Evolutionary conservation across 30 jellyfish, hydroid and myxozoan species (phyloP), one percentile per base, ranked within the genome.

Genomic region (Hydra vulgaris): DNA sequence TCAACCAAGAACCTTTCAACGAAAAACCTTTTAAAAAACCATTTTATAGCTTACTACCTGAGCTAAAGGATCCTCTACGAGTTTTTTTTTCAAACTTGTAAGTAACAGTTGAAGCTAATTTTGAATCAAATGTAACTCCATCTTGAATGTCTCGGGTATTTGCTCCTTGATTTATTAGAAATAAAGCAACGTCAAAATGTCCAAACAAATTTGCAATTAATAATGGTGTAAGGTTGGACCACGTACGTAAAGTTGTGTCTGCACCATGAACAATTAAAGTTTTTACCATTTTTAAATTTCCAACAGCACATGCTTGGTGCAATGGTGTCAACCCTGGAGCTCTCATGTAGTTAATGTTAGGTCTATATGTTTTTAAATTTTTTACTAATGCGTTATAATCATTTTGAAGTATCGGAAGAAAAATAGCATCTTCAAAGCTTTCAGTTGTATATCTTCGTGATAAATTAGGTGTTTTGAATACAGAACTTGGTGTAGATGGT

Each of bases 191-290:
- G 21, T 80, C 90, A 74, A 80, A 80, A 67, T 81, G 90, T 71
- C 88, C 78, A 83, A 53, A 80, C 77, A 66, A 80, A 27, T 82
- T 52, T 61, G 72, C 79, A 72, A 74, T 71, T 27, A 27, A 86
- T 54, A 80, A 79, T 23, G 88, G 80, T 86, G 84, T 73, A 53
- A 23, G 78, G 74, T 56, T 87, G 18, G 83, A 80, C 87, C 87
- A 80, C 5, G 87, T 66, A n/a, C 53, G 70, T 56, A 66, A 21
- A 26, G 20, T 70, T 1, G 71, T 27, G 23, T 80, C 83, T 5
- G 87, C 87, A 0, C 87, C 87, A 70, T 80, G 66, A 23, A 21
- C 7, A 7, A 70, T 26, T 27, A 80, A 26, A 26, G 71, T 74
- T 66, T 66, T 54, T 21, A 80, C 72, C 0, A 80, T 70, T 15